phyloP scores from a whole-genome alignment of 2,888 invertebrate species.

The Heliothis peltigera region DNA sequence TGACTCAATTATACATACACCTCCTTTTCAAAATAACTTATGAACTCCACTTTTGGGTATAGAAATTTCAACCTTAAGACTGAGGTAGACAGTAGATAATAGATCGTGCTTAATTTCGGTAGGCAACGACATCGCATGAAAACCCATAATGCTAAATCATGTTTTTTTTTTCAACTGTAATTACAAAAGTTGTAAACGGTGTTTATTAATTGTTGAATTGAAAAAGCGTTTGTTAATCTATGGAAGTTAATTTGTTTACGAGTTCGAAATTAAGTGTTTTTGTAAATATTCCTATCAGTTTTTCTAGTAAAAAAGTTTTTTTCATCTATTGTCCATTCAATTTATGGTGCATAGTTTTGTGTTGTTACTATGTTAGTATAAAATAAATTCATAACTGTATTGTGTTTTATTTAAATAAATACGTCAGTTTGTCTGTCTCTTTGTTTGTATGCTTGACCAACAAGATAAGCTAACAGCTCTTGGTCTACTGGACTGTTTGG shows the following conservation, averaged over 20 bases:
- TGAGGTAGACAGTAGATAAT: slow-evolving; percentile 14
- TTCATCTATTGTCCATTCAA: slow-evolving; percentile 10
- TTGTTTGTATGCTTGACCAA: too few species aligned
- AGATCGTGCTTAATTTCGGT: not conserved
- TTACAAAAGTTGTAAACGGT: slow-evolving; percentile 75
- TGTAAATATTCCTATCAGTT: slow-evolving; percentile 19
- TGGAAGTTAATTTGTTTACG: slow-evolving; percentile 29
- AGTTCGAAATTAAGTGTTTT: slow-evolving; percentile 21
- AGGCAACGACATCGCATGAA: slow-evolving; percentile 69
- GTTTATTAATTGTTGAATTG: slow-evolving; percentile 74
- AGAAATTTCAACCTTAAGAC: slow-evolving; percentile 17
- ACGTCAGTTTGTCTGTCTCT: too few species aligned
- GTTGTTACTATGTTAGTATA: too few species aligned
- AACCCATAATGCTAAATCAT: slow-evolving; percentile 73
- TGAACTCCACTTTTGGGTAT: slow-evolving; percentile 2
- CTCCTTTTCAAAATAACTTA: slow-evolving; percentile 51
- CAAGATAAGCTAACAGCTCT: too few species aligned
- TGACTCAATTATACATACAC: slow-evolving; percentile 80
- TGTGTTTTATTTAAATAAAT: too few species aligned
- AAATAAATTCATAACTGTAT: too few species aligned
- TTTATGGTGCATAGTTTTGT: too few species aligned
- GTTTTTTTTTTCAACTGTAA: slow-evolving; percentile 77
- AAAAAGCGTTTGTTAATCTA: slow-evolving; percentile 68
- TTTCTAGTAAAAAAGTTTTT: slow-evolving; percentile 19
- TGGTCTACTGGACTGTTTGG: too few species aligned